Percentiles rank a stretch among this genome's conserved stretches.
Evolutionary conservation across 2,888 invertebrate species (phyloP).

Genomic region (Xanthorhoe designata): DNA sequence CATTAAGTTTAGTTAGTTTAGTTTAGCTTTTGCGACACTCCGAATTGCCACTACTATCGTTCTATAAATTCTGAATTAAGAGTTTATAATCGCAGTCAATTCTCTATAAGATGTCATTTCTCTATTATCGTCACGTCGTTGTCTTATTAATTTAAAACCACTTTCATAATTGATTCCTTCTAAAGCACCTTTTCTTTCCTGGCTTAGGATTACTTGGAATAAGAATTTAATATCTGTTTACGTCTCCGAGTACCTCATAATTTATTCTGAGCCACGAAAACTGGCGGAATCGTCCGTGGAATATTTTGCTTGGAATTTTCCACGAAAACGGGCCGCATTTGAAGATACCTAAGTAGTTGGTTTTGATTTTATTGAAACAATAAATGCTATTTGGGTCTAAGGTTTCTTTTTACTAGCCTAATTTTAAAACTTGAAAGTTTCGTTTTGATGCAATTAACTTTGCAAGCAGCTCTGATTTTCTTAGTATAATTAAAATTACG

Average conservation of each 20-base stretch:
- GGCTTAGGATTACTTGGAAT: constrained; percentile 7
- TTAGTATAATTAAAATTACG: too few species aligned
- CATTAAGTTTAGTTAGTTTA: too few species aligned
- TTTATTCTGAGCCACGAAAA: constrained; percentile 45
- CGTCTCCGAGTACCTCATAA: constrained; percentile 32
- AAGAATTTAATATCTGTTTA: constrained; percentile 30
- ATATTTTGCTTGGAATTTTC: constrained; percentile 24
- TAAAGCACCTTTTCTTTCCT: constrained; percentile 13
- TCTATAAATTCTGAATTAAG: too few species aligned
- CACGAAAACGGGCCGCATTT: not conserved
- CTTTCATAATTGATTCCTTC: not conserved
- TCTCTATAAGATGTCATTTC: not conserved
- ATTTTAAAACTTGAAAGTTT: too few species aligned
- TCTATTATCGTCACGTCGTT: not conserved
- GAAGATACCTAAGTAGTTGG: not conserved
- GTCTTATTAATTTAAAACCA: not conserved
- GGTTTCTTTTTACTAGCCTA: too few species aligned
- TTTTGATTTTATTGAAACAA: not conserved
- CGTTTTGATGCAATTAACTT: too few species aligned
- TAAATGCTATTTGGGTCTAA: too few species aligned
- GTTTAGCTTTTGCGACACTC: too few species aligned
- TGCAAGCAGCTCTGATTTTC: too few species aligned
- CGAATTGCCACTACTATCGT: too few species aligned
- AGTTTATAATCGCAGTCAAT: too few species aligned
- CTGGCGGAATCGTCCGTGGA: constrained; percentile 11